Evolutionary conservation across 2,888 invertebrate species (phyloP).

Genomic region (Ophion ellenae): DNA sequence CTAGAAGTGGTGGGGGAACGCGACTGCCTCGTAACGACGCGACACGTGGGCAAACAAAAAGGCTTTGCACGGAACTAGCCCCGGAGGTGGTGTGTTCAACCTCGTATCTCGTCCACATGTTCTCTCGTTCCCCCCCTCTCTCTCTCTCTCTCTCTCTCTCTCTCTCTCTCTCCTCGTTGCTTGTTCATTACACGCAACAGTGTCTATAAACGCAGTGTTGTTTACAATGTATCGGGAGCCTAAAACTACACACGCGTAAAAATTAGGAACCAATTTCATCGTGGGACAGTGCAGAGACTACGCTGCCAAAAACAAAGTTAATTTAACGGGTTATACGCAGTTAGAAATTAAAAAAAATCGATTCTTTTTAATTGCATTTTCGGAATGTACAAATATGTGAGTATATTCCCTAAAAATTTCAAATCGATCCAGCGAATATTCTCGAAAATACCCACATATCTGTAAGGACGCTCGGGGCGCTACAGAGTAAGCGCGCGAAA

Average conservation of each 20-base stretch:
- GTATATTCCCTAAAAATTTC: too few species aligned
- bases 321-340: too few species aligned
- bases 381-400: too few species aligned
- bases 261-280: not conserved
- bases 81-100: constrained; percentile 68
- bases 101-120: constrained; percentile 48
- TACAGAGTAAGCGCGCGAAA: too few species aligned
- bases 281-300: too few species aligned
- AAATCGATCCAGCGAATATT: too few species aligned
- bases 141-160: too few species aligned
- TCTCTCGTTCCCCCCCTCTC: not conserved
- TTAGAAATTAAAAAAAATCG: too few species aligned
- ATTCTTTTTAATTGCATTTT: too few species aligned
- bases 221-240: constrained; percentile 24
- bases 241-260: not conserved
- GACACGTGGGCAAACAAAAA: constrained; percentile 69
- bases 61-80: constrained; percentile 69
- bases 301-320: too few species aligned
- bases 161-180: constrained; percentile 20
- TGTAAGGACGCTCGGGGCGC: too few species aligned
- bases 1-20: not conserved
- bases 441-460: too few species aligned
- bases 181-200: constrained; percentile 9
- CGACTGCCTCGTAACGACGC: constrained; percentile 40
- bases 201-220: constrained; percentile 2